Percentiles rank a stretch among this genome's conserved stretches.
These are phyloP conservation scores for Umimayanthus chanpuru DNA, from an alignment of 92 coral and sea anemone genomes.

Conservation along the genomic window DNA sequence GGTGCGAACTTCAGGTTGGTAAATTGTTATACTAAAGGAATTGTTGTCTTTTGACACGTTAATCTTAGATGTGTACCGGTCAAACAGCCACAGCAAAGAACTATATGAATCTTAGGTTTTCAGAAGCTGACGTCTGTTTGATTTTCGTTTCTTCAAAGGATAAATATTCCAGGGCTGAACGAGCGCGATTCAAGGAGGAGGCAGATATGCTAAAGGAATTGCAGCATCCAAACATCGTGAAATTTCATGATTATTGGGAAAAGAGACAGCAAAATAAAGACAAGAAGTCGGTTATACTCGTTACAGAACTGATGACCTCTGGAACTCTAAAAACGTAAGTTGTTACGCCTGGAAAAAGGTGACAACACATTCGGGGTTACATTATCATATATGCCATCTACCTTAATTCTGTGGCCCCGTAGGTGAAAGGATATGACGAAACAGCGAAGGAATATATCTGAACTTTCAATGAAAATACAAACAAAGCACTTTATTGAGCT, in stretches of 20 bases:
- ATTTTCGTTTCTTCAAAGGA: slow-evolving; percentile 72
- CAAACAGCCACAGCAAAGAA: background rate
- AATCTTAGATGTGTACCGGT: slow-evolving; percentile 19
- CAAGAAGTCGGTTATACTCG: slow-evolving; percentile 91
- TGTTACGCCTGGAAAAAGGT: background rate
- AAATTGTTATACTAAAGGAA: too few species aligned
- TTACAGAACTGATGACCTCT: slow-evolving; percentile 98
- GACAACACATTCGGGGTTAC: slow-evolving; percentile 10
- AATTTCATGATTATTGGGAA: slow-evolving; percentile 99
- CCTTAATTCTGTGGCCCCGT: background rate
- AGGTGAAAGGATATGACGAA: slow-evolving; percentile 65
- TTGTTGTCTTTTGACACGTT: slow-evolving; percentile 44
- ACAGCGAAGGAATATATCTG: slow-evolving; percentile 52
- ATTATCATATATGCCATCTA: background rate
- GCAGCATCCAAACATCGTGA: slow-evolving; percentile 98
- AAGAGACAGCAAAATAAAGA: slow-evolving; percentile 83
- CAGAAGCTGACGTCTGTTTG: slow-evolving; percentile 7
- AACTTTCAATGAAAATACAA: slow-evolving; percentile 61
- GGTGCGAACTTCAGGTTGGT: too few species aligned
- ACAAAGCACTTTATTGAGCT: slow-evolving; percentile 47
- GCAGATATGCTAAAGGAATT: slow-evolving; percentile 99
- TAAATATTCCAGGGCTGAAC: slow-evolving; percentile 96
- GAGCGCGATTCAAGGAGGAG: slow-evolving; percentile 99
- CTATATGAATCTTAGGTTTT: background rate
- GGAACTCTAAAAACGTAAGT: slow-evolving; percentile 99